Conservation (phyloP, 1,140 invertebrate species). For the Magallana angulata region DNA sequence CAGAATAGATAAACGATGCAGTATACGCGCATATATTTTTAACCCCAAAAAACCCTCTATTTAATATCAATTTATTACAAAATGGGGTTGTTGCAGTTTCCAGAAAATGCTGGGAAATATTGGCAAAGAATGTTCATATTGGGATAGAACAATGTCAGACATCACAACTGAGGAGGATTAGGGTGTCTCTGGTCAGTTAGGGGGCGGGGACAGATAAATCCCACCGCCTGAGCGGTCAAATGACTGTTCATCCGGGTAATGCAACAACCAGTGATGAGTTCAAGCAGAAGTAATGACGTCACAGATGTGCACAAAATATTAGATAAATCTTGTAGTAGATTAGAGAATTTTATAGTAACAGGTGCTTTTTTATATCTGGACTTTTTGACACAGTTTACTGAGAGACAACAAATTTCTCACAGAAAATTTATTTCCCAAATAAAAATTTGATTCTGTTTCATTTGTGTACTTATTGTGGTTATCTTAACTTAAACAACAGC, state of each 20-base stretch:
- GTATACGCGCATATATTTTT: no score
- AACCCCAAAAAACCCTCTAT: no score
- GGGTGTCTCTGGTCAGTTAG: constrained; percentile 10
- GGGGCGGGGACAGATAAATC: constrained; percentile 3
- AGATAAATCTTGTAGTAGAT: constrained; percentile 18
- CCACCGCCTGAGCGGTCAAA: neutral
- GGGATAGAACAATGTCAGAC: constrained; percentile 19
- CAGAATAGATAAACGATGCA: no score
- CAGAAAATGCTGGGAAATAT: neutral
- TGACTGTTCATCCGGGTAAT: neutral
- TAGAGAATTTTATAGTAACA: neutral
- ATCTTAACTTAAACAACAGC: no score
- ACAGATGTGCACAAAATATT: constrained; percentile 23
- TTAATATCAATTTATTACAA: no score
- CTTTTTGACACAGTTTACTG: no score
- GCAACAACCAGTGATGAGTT: neutral
- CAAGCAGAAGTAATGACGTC: constrained; percentile 27
- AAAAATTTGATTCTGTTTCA: no score
- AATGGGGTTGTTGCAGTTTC: neutral
- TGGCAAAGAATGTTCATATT: neutral
- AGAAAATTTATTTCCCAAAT: no score
- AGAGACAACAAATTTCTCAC: no score
- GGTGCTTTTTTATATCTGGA: neutral
- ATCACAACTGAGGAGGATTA: neutral
- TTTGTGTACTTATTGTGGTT: no score